A percentile compares a stretch with the other conserved stretches of the same genome.
These are phyloP conservation scores for Epinephelus cyanopodus DNA, from an alignment of 2,113 vertebrate genomes.

Conservation along the genomic window DNA sequence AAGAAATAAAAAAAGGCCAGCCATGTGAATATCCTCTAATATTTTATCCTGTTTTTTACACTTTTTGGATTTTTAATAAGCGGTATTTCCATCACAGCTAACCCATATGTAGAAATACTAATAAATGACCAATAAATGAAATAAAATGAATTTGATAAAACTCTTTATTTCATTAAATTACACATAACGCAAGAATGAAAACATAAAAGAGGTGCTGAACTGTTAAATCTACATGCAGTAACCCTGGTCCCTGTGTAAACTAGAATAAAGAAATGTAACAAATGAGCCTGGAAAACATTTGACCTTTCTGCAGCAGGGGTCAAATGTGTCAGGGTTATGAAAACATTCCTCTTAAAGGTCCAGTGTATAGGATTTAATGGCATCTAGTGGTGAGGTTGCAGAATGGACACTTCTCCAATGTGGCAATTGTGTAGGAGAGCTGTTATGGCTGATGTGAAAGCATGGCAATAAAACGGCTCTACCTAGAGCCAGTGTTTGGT, in stretches of 20 bases:
- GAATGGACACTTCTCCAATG: no score
- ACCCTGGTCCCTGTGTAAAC: conserved; percentile 44
- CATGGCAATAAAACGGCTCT: no score
- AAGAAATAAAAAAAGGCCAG: not conserved
- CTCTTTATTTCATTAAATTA: conserved; percentile 35
- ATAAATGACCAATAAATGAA: not conserved
- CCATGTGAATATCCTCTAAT: not conserved
- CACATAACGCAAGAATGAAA: conserved; percentile 6
- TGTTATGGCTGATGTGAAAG: no score
- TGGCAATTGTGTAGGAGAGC: no score
- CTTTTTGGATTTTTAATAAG: not conserved
- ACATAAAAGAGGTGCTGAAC: not conserved
- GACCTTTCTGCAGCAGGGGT: not conserved
- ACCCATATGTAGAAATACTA: not conserved
- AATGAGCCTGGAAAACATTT: conserved; percentile 17
- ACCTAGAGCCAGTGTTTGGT: no score
- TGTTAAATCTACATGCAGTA: conserved; percentile 14
- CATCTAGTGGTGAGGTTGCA: no score
- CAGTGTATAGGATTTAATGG: no score
- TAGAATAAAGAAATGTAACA: conserved; percentile 7
- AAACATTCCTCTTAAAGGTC: no score
- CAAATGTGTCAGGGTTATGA: not conserved
- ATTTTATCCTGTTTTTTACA: not conserved
- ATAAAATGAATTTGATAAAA: not conserved
- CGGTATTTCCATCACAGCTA: not conserved